Evolutionary conservation across 2,113 vertebrate species (phyloP).

Genomic region (Syngnathus scovelli): DNA sequence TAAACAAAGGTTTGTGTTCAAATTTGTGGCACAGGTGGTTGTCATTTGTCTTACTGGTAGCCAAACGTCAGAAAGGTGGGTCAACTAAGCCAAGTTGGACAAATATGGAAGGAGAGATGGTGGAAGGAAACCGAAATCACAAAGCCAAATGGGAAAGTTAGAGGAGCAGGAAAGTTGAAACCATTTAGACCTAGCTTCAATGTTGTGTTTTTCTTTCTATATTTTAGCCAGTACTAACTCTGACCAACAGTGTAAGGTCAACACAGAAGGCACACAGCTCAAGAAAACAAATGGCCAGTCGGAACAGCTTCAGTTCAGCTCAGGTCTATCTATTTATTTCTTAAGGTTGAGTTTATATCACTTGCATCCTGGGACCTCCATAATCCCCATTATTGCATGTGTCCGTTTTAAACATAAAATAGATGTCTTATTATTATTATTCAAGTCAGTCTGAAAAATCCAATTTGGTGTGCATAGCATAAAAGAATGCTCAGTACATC

Average conservation of each 20-base stretch:
- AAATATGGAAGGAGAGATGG: neutral
- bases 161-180: constrained; percentile 1
- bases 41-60: constrained; percentile 1
- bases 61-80: constrained; percentile 2
- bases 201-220: neutral
- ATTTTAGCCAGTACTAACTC: neutral
- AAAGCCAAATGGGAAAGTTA: neutral
- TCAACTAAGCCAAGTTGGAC: constrained; percentile 3
- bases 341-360: neutral
- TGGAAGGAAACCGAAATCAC: neutral
- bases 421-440: neutral
- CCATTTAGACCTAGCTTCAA: neutral
- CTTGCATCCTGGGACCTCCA: neutral
- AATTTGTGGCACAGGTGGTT: neutral
- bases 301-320: neutral
- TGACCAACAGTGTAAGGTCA: neutral
- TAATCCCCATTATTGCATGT: neutral
- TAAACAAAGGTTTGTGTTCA: neutral
- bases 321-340: too few relatives aligned
- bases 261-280: neutral
- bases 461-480: neutral
- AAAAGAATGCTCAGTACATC: constrained; percentile 8
- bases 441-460: neutral
- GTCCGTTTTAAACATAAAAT: neutral
- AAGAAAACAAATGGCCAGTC: neutral